A percentile compares a stretch with the other conserved stretches of the same genome.
phyloP scores from a whole-genome alignment of 2,113 vertebrate species.

The Pristiophorus japonicus region DNA sequence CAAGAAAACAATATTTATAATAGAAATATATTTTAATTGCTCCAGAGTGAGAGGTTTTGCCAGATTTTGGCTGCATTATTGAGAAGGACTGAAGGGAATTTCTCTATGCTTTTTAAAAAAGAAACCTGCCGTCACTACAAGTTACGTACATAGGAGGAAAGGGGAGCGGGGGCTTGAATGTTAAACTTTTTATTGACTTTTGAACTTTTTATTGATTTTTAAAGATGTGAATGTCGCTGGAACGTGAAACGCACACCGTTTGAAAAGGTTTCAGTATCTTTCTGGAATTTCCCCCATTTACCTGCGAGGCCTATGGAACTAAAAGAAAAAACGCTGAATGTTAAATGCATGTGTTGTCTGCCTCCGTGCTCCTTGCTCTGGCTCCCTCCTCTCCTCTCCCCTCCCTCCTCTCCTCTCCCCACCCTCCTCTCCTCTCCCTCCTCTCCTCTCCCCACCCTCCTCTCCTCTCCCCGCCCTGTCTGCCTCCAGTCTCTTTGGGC shows the following conservation, averaged over 20 bases:
- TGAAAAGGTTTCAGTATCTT: no score
- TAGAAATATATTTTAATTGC: background rate
- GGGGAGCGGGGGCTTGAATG: background rate
- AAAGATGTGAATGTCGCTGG: background rate
- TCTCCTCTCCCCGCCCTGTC: no score
- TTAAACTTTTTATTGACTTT: background rate
- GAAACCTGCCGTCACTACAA: background rate
- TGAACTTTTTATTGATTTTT: background rate
- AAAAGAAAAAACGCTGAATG: no score
- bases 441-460: no score
- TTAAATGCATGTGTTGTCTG: no score
- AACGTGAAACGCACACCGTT: background rate
- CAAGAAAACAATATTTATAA: no score
- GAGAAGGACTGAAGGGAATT: background rate
- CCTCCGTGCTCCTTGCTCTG: no score
- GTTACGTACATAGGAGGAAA: background rate
- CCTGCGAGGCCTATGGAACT: no score
- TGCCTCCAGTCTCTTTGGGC: no score
- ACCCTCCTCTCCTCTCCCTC: no score
- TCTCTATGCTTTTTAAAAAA: background rate
- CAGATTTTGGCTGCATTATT: background rate
- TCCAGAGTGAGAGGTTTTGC: background rate
- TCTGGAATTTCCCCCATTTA: background rate
- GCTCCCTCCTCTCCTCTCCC: no score
- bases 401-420: no score